Conservation (phyloP, 2,113 vertebrate genomes). For the Diphyllodes magnificus region DNA sequence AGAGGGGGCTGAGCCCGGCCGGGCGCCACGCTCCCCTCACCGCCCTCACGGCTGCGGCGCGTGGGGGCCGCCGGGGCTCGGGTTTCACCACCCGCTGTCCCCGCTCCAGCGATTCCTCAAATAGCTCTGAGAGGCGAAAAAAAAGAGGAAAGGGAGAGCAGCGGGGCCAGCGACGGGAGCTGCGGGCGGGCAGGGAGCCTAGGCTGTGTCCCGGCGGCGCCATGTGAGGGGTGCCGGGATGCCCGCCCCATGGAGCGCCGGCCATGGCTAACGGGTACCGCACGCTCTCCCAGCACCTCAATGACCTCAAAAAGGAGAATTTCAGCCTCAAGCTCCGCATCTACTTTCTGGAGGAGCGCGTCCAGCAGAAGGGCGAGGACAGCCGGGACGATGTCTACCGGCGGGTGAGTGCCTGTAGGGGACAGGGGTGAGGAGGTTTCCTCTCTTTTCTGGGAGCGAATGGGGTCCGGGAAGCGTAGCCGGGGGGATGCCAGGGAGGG, state of each 20-base stretch:
- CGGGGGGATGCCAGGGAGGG: neutral
- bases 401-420: slow-evolving; percentile 74
- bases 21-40: neutral
- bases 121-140: slow-evolving; percentile 74
- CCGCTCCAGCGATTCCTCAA: slow-evolving; percentile 79
- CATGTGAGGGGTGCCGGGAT: slow-evolving; percentile 70
- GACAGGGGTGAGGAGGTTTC: neutral
- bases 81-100: slow-evolving; percentile 81
- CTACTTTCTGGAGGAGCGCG: slow-evolving; percentile 95
- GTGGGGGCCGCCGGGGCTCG: slow-evolving; percentile 59
- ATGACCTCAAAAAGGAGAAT: slow-evolving; percentile 98
- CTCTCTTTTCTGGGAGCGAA: neutral
- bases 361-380: slow-evolving; percentile 90
- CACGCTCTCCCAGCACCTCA: slow-evolving; percentile 96
- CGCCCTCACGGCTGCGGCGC: neutral
- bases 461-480: neutral
- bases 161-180: slow-evolving; percentile 1
- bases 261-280: slow-evolving; percentile 93
- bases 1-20: neutral
- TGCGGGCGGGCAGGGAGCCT: neutral
- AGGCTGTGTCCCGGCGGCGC: neutral
- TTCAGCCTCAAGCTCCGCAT: slow-evolving; percentile 98
- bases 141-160: slow-evolving; percentile 56
- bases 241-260: slow-evolving; percentile 64
- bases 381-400: slow-evolving; percentile 83